These are phyloP conservation scores for Ceyx cyanopectus DNA, from an alignment of 2,113 vertebrate species.

Conservation along the genomic window DNA sequence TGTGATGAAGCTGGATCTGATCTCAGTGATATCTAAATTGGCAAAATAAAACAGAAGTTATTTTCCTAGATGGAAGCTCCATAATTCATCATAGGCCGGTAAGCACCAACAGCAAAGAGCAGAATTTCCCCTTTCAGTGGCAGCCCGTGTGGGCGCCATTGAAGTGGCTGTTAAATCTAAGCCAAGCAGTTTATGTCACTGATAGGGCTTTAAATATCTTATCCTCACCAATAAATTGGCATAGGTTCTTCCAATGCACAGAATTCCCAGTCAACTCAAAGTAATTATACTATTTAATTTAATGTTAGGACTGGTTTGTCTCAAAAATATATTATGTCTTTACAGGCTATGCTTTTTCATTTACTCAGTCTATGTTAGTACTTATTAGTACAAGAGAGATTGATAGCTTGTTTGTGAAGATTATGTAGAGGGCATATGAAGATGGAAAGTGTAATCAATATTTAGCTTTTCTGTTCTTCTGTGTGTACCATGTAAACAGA, in stretches of 20 bases:
- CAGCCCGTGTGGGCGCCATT: background rate
- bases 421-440: background rate
- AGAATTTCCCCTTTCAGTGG: background rate
- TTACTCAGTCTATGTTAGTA: background rate
- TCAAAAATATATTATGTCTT: background rate
- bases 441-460: background rate
- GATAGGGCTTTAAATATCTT: background rate
- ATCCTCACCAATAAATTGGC: background rate
- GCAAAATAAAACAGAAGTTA: conserved; percentile 4
- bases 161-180: background rate
- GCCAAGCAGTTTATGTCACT: background rate
- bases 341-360: background rate
- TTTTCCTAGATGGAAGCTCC: background rate
- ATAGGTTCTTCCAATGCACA: background rate
- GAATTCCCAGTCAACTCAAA: background rate
- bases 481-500: conserved; percentile 9
- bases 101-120: background rate
- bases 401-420: background rate
- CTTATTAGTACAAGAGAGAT: background rate
- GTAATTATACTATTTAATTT: background rate
- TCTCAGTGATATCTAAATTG: background rate
- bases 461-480: background rate
- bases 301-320: background rate
- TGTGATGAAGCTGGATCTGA: background rate
- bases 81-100: background rate